Evolutionary conservation across 2,797 vertebrate genomes (phyloP).

Genomic region (Odontamblyopus rebecca): DNA sequence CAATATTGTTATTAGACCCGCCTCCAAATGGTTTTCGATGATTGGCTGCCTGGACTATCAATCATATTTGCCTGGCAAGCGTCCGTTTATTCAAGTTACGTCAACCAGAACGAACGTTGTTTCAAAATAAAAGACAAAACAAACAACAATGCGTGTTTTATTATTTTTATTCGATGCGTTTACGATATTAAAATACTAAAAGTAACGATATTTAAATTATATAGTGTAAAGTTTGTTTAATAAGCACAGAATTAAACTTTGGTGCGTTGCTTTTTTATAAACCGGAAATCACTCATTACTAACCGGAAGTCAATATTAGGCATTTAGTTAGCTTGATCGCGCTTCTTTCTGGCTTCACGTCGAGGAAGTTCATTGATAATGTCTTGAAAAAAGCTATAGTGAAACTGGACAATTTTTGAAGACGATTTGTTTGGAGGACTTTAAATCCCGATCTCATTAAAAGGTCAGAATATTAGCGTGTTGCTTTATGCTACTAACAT

Average conservation of each 20-base stretch:
- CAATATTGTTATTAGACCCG: neutral
- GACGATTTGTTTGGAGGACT: neutral
- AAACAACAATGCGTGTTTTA: neutral
- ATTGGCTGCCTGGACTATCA: conserved; percentile 30
- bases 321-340: neutral
- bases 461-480: conserved; percentile 32
- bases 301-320: neutral
- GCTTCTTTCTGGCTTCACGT: neutral
- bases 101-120: neutral
- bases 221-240: neutral
- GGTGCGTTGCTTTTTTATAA: too few species aligned
- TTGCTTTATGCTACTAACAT: neutral
- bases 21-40: neutral
- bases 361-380: conserved; percentile 33
- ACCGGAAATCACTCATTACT: conserved; percentile 23
- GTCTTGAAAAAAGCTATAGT: neutral
- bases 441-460: rapidly evolving
- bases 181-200: neutral
- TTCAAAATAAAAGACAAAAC: neutral
- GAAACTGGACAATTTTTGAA: conserved; percentile 5
- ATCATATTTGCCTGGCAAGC: rapidly evolving
- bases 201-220: neutral
- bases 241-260: neutral
- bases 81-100: neutral
- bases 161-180: neutral